Evolutionary conservation across 2,888 invertebrate genomes (phyloP), one percentile per base, ranked within the genome.

Genomic region (Apamea monoglypha): DNA sequence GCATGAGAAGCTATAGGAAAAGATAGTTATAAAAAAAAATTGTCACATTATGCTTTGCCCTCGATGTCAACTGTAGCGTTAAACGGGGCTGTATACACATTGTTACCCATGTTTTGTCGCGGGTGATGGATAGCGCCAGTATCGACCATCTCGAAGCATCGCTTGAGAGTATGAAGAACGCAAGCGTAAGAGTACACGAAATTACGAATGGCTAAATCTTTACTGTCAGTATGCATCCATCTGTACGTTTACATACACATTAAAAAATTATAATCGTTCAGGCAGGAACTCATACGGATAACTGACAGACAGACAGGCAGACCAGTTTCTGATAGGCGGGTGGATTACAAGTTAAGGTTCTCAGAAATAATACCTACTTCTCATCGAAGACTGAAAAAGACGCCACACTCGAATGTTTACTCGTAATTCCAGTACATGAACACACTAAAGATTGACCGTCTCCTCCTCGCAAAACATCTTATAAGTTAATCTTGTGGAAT

Each of bases 81-180:
- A 81, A 73, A 77, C 71, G 40, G 59, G 14, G 47, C 61, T 88
- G 80, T 88, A 79, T 64, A 80, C 81, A 86, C 90, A 87, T 79
- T 84, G 81, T 87, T 84, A 87, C 81, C 76, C 72, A 32, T 80
- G 81, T 87, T 89, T 84, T 74, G 84, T 88, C 77, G 53, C 50
- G 40, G 29, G 80, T 83, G 87, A 89, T 85, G 89, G 88, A 90
- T 90, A 81, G 81, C 87, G 76, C n/a, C 32, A 18, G 64, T 79
- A 78, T 85, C 85, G 81, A 87, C 71, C 61, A 36, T 77, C 74
- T 74, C 44, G 53, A 36, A 72, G 70, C 63, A 61, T 21, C 3
- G 32, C 64, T 12, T 64, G 36, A n/a, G 64, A 25, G 64, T 64
- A 64, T 64, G 25, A 36, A 64, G 36, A 25, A 25, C 10, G 25